Conservation (phyloP, 2,888 invertebrate species). For the Lasiommata megera region DNA sequence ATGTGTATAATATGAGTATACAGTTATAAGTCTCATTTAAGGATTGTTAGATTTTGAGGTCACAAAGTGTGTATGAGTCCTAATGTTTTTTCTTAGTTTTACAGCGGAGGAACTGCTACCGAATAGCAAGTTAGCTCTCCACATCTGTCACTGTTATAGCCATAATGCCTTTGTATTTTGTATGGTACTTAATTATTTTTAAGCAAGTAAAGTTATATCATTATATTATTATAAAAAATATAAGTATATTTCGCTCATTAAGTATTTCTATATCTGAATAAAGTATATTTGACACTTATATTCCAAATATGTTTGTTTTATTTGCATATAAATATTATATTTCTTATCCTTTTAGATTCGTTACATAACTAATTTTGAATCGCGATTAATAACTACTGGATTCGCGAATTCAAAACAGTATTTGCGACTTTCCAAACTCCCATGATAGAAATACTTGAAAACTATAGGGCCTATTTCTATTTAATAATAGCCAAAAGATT, state of each 20-base stretch:
- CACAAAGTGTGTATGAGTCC: not conserved
- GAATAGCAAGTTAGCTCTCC: not conserved
- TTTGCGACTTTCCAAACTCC: too few relatives aligned
- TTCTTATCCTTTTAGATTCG: too few relatives aligned
- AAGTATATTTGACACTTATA: not conserved
- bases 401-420: too few relatives aligned
- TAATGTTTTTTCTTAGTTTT: not conserved
- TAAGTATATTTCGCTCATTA: too few relatives aligned
- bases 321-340: not conserved
- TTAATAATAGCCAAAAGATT: too few relatives aligned
- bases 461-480: too few relatives aligned
- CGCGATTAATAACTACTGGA: too few relatives aligned
- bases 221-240: not conserved
- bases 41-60: not conserved
- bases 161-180: constrained; percentile 1
- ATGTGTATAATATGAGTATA: too few relatives aligned
- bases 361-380: too few relatives aligned
- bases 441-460: too few relatives aligned
- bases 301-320: not conserved
- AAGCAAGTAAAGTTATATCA: not conserved
- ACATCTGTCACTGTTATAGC: not conserved
- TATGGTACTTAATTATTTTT: constrained; percentile 7
- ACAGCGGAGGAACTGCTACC: not conserved
- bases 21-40: not conserved
- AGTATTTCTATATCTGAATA: not conserved